Conservation (phyloP, 1,140 invertebrate species). For the Brachystomella parvula region DNA sequence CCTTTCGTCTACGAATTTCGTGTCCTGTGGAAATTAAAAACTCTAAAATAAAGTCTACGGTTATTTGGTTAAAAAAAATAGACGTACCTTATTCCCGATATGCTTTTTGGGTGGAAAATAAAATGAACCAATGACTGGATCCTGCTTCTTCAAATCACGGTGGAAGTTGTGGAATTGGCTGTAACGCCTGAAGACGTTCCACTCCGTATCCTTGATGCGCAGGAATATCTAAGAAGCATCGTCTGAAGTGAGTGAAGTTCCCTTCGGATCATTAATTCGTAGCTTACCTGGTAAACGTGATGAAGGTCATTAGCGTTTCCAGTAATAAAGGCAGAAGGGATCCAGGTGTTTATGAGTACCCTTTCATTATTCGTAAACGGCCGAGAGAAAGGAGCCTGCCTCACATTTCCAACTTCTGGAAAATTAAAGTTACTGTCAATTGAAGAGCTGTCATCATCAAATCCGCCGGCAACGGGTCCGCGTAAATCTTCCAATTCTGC, state of each 20-base stretch:
- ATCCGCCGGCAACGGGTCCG: conserved; percentile 50
- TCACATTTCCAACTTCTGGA: not conserved
- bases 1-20: conserved; percentile 68
- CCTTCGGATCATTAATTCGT: conserved; percentile 1
- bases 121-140: conserved; percentile 65
- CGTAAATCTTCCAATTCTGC: conserved; percentile 61
- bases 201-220: conserved; percentile 76
- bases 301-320: conserved; percentile 65
- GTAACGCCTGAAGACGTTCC: conserved; percentile 87
- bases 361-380: conserved; percentile 33
- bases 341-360: conserved; percentile 75
- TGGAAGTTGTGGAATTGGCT: conserved; percentile 80
- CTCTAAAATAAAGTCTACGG: conserved; percentile 7
- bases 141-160: conserved; percentile 68
- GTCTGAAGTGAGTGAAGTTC: conserved; percentile 1
- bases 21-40: conserved; percentile 53
- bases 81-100: conserved; percentile 71
- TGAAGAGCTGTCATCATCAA: conserved; percentile 32
- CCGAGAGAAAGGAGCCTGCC: not conserved
- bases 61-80: conserved; percentile 15
- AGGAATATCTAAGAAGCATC: conserved; percentile 59
- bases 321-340: conserved; percentile 80
- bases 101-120: conserved; percentile 92
- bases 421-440: not conserved
- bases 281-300: conserved; percentile 75